Evolutionary conservation across 2,888 invertebrate genomes (phyloP).

Genomic region (Xestia c-nigrum): DNA sequence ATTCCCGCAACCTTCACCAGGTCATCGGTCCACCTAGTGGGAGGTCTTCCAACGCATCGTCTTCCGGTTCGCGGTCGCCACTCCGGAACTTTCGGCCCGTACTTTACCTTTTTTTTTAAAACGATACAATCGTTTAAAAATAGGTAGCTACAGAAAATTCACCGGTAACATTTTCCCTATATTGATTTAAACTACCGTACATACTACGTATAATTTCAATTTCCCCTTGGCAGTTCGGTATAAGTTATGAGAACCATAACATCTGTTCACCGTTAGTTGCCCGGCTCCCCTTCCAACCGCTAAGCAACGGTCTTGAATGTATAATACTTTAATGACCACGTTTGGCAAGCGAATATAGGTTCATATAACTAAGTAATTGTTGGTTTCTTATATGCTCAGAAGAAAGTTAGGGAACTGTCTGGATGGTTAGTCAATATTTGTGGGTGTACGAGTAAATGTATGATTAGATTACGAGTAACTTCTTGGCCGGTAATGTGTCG

Average conservation of each 20-base stretch:
- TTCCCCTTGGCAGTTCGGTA: slow-evolving; percentile 1
- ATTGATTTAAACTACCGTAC: neutral
- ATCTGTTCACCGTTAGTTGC: slow-evolving; percentile 34
- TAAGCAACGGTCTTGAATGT: slow-evolving; percentile 36
- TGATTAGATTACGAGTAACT: neutral
- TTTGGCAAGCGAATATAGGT: slow-evolving; percentile 15
- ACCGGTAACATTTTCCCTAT: neutral
- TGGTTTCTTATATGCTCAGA: neutral
- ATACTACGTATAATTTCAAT: slow-evolving; percentile 11
- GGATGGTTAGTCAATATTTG: neutral
- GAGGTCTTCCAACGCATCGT: no score
- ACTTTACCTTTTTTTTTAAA: neutral
- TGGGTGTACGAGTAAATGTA: neutral
- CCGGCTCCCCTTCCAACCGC: slow-evolving; percentile 4
- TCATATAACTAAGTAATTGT: slow-evolving; percentile 16
- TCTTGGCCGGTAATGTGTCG: neutral
- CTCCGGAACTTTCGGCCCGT: no score
- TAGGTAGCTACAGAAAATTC: neutral
- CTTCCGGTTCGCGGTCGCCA: no score
- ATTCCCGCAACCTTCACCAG: no score
- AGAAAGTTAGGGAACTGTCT: neutral
- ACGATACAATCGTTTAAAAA: neutral
- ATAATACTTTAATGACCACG: slow-evolving; percentile 22
- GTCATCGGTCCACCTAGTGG: no score
- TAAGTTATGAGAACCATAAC: slow-evolving; percentile 14